Base-by-base conservation (phyloP, 2,113 vertebrate genomes). In the Furnarius figulus region DNA sequence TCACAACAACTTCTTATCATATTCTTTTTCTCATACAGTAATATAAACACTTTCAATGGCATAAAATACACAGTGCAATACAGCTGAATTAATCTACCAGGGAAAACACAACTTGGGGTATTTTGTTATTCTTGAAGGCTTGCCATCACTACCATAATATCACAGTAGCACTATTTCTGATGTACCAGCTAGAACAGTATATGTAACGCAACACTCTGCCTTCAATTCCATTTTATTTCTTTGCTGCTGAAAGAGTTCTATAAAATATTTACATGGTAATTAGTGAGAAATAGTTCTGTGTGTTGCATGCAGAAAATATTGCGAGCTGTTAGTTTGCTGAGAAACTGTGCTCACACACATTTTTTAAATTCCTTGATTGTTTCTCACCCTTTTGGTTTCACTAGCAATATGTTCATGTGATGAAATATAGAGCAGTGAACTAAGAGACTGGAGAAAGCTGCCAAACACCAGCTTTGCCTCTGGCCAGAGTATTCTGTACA, bases 401-500 rank as follows among this genome's bases (percentile, higher is more conserved):
- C 75, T 84, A 94, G 65, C 68, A 94, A 25, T 68, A 85, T 35
- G 53, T 78, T 95, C 10, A 62, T 76, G 79, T 65, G 77, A 81
- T 93, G 83, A 93, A 94, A 96, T 73, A 90, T 2, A 74, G 83
- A 90, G 35, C 28, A 93, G 52, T 33, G 76, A 96, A 89, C 49
- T 90, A 90, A 86, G 6, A 88, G 85, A 72, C 85, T 55, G 68
- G 62, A 78, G 75, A 85, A 90, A 23, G 30, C 67, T 94, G 96
- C 95, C 95, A 95, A 96, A 93, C 76, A 89, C 87, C 88, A 91
- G 40, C 81, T 95, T 95, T 91, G 77, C 87, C 81, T 97, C 93
- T 97, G 86, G 95, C 85, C 93, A 93, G 96, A 91, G 77, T 33
- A 73, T 67, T 93, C 67, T 74, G 86, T 98, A 96, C 97, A 98